A percentile compares a stretch with the other conserved stretches of the same genome.
These are phyloP conservation scores for Pristionchus exspectatus DNA, from an alignment of 2,888 invertebrate species.

Conservation along the genomic window DNA sequence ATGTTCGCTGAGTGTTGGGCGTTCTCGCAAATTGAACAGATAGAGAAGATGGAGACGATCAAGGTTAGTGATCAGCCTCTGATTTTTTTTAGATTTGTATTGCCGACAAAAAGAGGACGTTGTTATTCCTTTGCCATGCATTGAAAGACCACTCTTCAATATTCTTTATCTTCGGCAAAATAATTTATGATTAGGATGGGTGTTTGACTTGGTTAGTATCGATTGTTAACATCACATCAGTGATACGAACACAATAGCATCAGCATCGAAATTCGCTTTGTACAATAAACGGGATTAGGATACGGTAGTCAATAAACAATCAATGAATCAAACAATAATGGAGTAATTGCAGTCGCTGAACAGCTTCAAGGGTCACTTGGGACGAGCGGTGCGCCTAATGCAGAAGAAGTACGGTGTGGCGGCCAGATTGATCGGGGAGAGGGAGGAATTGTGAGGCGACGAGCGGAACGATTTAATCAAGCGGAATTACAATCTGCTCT, in stretches of 20 bases:
- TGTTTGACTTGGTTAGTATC: not conserved
- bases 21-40: slow-evolving; percentile 14
- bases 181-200: not conserved
- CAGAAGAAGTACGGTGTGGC: slow-evolving; percentile 54
- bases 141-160: not conserved
- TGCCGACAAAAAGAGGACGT: too few relatives aligned
- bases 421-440: slow-evolving; percentile 45
- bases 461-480: not conserved
- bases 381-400: slow-evolving; percentile 31
- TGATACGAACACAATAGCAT: not conserved
- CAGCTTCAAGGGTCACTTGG: slow-evolving; percentile 44
- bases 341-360: slow-evolving; percentile 22
- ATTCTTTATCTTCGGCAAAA: not conserved
- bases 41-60: not conserved
- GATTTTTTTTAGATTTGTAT: too few relatives aligned
- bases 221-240: not conserved
- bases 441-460: slow-evolving; percentile 53
- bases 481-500: not conserved
- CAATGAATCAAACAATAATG: not conserved
- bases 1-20: slow-evolving; percentile 53
- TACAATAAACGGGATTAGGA: not conserved
- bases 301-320: not conserved
- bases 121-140: too few relatives aligned
- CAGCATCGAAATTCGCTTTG: not conserved
- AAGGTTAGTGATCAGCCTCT: too few relatives aligned